A percentile compares a stretch with the other conserved stretches of the same genome.
phyloP scores from a whole-genome alignment of 1,140 invertebrate species.

The Hetaerina americana region DNA sequence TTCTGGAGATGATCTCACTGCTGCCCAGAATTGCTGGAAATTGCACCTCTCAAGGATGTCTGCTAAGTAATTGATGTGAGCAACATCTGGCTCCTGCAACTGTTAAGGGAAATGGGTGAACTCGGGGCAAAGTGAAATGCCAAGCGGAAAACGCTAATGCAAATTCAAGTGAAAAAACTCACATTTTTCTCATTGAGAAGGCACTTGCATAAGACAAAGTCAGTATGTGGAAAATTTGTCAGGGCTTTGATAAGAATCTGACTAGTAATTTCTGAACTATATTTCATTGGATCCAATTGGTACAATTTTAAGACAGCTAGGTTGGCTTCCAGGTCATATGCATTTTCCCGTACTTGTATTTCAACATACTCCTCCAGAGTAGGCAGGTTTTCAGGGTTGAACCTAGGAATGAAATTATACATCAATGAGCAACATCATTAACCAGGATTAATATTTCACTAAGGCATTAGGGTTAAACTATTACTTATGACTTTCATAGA shows the following conservation, averaged over 20 bases:
- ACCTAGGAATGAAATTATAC: conserved; percentile 40
- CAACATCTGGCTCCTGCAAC: conserved; percentile 70
- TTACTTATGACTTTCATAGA: conserved; percentile 2
- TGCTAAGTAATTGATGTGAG: conserved; percentile 76
- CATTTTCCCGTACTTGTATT: conserved; percentile 82
- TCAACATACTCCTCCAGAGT: conserved; percentile 86
- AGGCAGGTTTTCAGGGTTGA: conserved; percentile 86
- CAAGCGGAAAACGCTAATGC: too few species aligned
- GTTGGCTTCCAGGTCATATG: conserved; percentile 93
- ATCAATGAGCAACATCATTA: conserved; percentile 9
- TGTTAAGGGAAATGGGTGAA: too few species aligned
- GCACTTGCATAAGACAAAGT: conserved; percentile 94
- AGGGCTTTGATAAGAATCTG: conserved; percentile 87
- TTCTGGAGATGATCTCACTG: conserved; percentile 50
- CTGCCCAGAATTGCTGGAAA: conserved; percentile 82
- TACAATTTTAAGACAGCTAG: conserved; percentile 82
- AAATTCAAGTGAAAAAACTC: too few species aligned
- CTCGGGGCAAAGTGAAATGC: too few species aligned
- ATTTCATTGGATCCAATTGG: conserved; percentile 86
- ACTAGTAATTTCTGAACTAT: conserved; percentile 66
- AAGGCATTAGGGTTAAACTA: conserved; percentile 3
- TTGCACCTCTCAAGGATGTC: conserved; percentile 87
- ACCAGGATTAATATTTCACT: background rate
- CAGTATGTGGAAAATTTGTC: conserved; percentile 91
- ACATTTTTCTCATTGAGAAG: conserved; percentile 76